phyloP scores from a whole-genome alignment of 2,888 invertebrate genomes.

The Prosapia bicincta region DNA sequence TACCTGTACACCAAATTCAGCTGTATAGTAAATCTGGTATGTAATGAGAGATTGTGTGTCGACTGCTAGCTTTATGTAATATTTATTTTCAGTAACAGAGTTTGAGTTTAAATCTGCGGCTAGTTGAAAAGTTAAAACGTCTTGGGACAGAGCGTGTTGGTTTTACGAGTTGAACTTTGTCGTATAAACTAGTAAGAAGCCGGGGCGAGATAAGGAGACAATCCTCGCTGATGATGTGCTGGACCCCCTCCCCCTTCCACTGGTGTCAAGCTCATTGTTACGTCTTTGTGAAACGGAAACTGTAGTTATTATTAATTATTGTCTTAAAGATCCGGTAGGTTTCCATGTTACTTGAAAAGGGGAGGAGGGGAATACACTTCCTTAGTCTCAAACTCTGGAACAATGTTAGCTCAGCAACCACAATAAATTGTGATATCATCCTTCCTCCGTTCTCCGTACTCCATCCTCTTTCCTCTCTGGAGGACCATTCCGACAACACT shows the following conservation, averaged over 20 bases:
- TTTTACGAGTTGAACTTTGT: constrained; percentile 23
- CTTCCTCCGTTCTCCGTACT: constrained; percentile 8
- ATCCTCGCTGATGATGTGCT: constrained; percentile 13
- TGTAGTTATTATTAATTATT: constrained; percentile 32
- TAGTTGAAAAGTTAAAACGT: neutral
- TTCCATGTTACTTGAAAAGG: constrained; percentile 4
- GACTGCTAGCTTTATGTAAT: no score
- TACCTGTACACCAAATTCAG: no score
- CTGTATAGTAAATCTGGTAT: no score
- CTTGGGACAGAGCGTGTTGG: neutral
- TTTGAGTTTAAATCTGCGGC: neutral
- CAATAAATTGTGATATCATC: constrained; percentile 29
- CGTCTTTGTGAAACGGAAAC: constrained; percentile 21
- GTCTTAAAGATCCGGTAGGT: constrained; percentile 32
- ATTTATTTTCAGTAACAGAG: no score
- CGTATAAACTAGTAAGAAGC: constrained; percentile 9
- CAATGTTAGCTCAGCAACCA: constrained; percentile 25
- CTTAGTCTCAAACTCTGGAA: constrained; percentile 8
- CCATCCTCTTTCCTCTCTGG: constrained; percentile 8
- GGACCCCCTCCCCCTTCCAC: constrained; percentile 25
- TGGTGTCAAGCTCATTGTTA: constrained; percentile 20
- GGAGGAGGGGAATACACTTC: neutral
- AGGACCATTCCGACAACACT: neutral
- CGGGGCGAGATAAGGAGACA: constrained; percentile 22
- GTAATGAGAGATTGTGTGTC: no score